phyloP scores from a whole-genome alignment of 2,888 invertebrate species.

The Adelognathus sp. region DNA sequence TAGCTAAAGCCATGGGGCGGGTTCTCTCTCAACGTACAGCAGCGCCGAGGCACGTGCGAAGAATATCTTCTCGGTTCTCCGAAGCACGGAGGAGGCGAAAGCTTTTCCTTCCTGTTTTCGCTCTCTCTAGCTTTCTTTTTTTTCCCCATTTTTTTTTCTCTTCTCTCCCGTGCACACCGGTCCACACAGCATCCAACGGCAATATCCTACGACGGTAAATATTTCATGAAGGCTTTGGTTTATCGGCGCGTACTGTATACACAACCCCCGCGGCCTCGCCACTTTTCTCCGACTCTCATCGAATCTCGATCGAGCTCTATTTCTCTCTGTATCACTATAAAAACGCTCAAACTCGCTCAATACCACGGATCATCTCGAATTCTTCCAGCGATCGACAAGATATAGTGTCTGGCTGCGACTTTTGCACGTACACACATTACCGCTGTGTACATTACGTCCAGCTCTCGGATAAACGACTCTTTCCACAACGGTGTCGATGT shows the following conservation, averaged over 20 bases:
- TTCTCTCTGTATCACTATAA: no score
- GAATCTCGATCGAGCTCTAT: slow-evolving; percentile 34
- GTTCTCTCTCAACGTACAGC: slow-evolving; percentile 14
- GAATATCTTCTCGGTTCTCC: slow-evolving; percentile 45
- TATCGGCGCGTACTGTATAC: slow-evolving; percentile 24
- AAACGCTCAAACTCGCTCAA: slow-evolving; percentile 4
- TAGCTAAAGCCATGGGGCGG: slow-evolving; percentile 33
- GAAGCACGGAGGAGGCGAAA: background rate
- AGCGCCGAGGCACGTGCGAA: slow-evolving; percentile 53
- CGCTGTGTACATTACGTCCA: background rate
- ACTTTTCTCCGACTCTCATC: slow-evolving; percentile 33
- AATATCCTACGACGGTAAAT: slow-evolving; percentile 37
- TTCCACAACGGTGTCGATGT: background rate
- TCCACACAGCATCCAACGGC: slow-evolving; percentile 29
- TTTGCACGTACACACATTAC: background rate
- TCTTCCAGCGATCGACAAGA: background rate
- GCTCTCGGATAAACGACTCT: background rate
- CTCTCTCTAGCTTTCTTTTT: background rate
- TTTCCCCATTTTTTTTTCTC: background rate
- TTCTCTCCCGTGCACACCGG: slow-evolving; percentile 10
- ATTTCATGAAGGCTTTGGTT: slow-evolving; percentile 55
- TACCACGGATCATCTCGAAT: slow-evolving; percentile 22
- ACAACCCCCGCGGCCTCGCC: background rate
- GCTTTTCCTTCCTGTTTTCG: slow-evolving; percentile 12
- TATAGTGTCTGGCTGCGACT: background rate